Base-by-base conservation (phyloP, 2,113 vertebrate genomes). In the Rhinichthys klamathensis region DNA sequence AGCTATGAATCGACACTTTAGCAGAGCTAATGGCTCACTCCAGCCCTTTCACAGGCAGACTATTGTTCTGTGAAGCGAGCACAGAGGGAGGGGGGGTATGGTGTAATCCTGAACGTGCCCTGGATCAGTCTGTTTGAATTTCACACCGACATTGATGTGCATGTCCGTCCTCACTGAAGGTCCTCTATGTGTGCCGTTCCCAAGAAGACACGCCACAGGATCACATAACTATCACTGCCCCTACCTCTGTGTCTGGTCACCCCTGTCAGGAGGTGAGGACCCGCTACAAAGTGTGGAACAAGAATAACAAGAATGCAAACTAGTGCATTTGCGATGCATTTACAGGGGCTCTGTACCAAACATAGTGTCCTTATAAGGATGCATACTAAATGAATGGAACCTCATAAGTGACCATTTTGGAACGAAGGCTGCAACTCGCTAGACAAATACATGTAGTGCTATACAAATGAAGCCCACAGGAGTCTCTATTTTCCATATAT, bases 41-140 rank as follows among this genome's bases (percentile, higher is more conserved):
- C 91, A 93, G 93, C 88, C 91, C 93, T 92, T 91, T 92, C 94
- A 94, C 93, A 94, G 94, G 92, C 93, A 92, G 92, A 83, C 91
- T 92, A 93, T 94, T 94, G 94, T 95, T 88, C 89, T 82, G 79
- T 82, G 88, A 91, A 90, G 90, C 89, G 84, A 92, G 93, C 93
- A 90, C 89, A 91, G 89, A 90, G 91, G 91, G 91, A 91, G 92
- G 93, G 89, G 92, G 92, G 93, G 63, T 72, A 74, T 79, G 73
- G 93, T 95, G 94, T 94, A 95, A 95, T 95, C 94, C 94, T 93
- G 94, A 93, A 92, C 94, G 92, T 95, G 94, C 92, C 94, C 94
- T 90, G 93, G 94, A 95, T 95, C 94, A 95, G 94, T 95, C 94
- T 92, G 93, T 94, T 95, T 93, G 89, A 91, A 95, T 95, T 95